These are phyloP conservation scores for Ascaphus truei DNA, from an alignment of 2,113 vertebrate species.

Conservation along the genomic window DNA sequence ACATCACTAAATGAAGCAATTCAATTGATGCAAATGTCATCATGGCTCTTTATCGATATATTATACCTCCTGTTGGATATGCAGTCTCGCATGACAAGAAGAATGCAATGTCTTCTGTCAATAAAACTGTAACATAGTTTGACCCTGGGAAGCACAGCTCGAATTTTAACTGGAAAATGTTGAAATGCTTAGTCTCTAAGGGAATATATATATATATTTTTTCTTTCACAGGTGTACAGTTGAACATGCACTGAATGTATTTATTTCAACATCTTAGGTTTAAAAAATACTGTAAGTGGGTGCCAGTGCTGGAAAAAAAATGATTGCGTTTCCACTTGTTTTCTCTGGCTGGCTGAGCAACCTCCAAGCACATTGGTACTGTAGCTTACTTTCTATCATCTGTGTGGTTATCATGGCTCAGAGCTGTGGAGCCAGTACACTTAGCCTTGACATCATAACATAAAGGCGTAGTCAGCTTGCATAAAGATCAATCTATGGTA, in stretches of 20 bases:
- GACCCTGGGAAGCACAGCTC: too few relatives aligned
- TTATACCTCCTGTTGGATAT: too few relatives aligned
- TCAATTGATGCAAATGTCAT: too few relatives aligned
- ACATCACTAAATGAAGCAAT: too few relatives aligned
- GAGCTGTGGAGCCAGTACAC: constrained; percentile 40
- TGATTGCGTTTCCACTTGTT: background rate
- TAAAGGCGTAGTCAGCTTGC: constrained; percentile 43
- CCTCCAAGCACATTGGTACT: constrained; percentile 30
- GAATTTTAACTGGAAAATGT: too few relatives aligned
- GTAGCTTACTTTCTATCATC: constrained; percentile 37
- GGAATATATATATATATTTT: too few relatives aligned
- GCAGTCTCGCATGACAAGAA: too few relatives aligned
- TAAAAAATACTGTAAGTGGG: background rate
- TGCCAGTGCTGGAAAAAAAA: background rate
- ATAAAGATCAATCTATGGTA: constrained; percentile 36
- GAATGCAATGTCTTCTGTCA: too few relatives aligned
- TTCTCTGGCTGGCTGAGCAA: background rate
- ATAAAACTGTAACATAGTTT: too few relatives aligned
- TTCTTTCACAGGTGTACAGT: background rate
- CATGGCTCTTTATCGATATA: too few relatives aligned
- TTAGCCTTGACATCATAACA: constrained; percentile 63
- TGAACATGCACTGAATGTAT: background rate
- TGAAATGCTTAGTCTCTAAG: too few relatives aligned
- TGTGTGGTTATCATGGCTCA: constrained; percentile 39
- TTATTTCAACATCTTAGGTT: constrained; percentile 2